Evolutionary conservation across 2,797 vertebrate species (phyloP).

Genomic region (Triplophysa yarkandensis): DNA sequence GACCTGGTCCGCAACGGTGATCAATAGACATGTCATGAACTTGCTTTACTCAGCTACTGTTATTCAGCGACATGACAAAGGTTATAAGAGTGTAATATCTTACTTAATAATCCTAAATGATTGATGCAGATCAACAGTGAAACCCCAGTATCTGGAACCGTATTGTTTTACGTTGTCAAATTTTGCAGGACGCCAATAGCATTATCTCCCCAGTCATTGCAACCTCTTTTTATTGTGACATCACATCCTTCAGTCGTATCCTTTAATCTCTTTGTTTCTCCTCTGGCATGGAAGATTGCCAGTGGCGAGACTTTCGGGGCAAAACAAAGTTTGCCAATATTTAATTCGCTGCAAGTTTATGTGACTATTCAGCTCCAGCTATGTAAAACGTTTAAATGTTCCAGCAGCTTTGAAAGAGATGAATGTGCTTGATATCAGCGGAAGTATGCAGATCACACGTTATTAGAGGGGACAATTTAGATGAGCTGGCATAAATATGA

Average conservation of each 20-base stretch:
- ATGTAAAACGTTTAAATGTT: conserved; percentile 24
- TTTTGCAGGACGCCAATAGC: conserved; percentile 12
- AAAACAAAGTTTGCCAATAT: neutral
- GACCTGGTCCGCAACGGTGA: conserved; percentile 49
- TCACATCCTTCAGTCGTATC: neutral
- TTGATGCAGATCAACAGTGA: conserved; percentile 24
- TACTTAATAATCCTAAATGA: conserved; percentile 30
- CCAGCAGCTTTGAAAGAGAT: conserved; percentile 22
- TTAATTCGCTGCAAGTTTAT: neutral
- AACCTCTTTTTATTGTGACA: neutral
- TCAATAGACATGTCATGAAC: conserved; percentile 39
- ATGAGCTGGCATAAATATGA: conserved; percentile 56
- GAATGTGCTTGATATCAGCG: conserved; percentile 41
- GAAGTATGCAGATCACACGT: conserved; percentile 52
- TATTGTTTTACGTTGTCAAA: neutral
- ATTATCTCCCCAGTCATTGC: neutral
- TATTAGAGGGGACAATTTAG: conserved; percentile 53
- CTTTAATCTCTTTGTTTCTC: neutral
- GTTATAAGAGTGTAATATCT: conserved; percentile 27
- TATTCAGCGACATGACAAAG: conserved; percentile 31
- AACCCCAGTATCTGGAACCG: conserved; percentile 7
- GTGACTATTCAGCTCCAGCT: neutral
- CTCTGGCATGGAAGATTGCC: conserved; percentile 9
- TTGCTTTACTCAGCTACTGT: conserved; percentile 33
- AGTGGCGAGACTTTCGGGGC: neutral